Evolutionary conservation across 1,140 invertebrate species (phyloP), one percentile per base, ranked within the genome.

Genomic region (Riptortus pedestris): DNA sequence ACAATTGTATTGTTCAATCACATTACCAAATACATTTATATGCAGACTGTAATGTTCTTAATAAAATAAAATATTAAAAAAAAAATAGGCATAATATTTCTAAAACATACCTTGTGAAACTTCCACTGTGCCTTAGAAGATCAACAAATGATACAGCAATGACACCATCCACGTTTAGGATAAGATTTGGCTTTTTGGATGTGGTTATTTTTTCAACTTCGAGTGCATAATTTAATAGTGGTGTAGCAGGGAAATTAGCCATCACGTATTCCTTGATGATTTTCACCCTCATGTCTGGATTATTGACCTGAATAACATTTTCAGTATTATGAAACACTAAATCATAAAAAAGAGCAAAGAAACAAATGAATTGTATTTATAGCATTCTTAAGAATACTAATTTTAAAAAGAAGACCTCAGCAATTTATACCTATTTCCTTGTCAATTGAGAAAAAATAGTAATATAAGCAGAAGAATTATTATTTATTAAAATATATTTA

Each of bases 141-240:
- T 99, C 97, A 14, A 99, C 95, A 78, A 99, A 98, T 5, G 92
- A 86, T 27, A 93, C 92, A 2, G 94, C 97, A 73, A 99, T 96
- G 67, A 96, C 88, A 65, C 97, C 97, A 79, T 99, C 97, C 12
- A 99, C 96, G 78, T 99, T 99, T 22, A 99, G 80, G 74, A 99
- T 99, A 28, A 99, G 81, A 80, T 99, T 99, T 18, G 96, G 96
- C 78, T 99, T 99, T 82, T 99, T 99, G 62, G 91, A 90, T 0
- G 96, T 99, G 1, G 97, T 99, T 67, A 99, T 96, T 74, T 97
- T 96, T 72, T 99, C 97, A 18, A 99, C 96, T 79, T 98, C 92
- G 1, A 98, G 77, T 1, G 96, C 96, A 77, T 97, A 99, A 68
- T 91, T 83, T 2, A 98, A 80, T 0, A 99, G 79, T 0, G 96